A percentile compares a stretch with the other conserved stretches of the same genome.
These are phyloP conservation scores for Chiroxiphia lanceolata DNA, from an alignment of 2,797 vertebrate genomes.

Conservation along the genomic window DNA sequence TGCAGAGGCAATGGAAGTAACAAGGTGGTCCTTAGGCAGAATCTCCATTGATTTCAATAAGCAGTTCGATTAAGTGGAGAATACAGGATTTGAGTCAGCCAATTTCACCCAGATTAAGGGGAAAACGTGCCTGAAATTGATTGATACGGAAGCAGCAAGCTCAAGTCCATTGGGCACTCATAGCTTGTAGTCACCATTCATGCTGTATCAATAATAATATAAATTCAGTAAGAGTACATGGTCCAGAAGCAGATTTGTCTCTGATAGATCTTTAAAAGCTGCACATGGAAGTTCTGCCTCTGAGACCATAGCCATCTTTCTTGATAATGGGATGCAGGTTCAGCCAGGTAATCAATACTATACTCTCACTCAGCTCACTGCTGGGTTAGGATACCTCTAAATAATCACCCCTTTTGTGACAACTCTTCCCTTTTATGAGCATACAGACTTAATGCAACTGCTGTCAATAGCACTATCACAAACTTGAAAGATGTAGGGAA, in stretches of 20 bases:
- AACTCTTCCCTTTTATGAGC: not conserved
- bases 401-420: not conserved
- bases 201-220: constrained; percentile 1
- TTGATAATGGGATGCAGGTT: not conserved
- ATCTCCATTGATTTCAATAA: constrained; percentile 11
- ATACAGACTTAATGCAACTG: not conserved
- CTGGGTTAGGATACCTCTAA: not conserved
- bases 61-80: not conserved
- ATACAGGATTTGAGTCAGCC: not conserved
- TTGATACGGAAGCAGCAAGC: not conserved
- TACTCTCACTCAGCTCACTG: not conserved
- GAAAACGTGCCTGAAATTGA: constrained; percentile 1
- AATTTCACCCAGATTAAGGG: constrained; percentile 24
- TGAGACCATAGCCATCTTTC: not conserved
- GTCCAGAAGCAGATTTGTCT: not conserved
- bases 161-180: not conserved
- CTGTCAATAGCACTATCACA: not conserved
- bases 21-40: not conserved
- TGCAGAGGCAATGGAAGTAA: not conserved
- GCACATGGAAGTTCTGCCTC: not conserved
- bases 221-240: not conserved
- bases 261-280: constrained; percentile 15
- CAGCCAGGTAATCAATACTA: not conserved
- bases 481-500: not conserved
- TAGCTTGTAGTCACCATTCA: not conserved